phyloP scores from a whole-genome alignment of 2,113 vertebrate species.

The Daubentonia madagascariensis region DNA sequence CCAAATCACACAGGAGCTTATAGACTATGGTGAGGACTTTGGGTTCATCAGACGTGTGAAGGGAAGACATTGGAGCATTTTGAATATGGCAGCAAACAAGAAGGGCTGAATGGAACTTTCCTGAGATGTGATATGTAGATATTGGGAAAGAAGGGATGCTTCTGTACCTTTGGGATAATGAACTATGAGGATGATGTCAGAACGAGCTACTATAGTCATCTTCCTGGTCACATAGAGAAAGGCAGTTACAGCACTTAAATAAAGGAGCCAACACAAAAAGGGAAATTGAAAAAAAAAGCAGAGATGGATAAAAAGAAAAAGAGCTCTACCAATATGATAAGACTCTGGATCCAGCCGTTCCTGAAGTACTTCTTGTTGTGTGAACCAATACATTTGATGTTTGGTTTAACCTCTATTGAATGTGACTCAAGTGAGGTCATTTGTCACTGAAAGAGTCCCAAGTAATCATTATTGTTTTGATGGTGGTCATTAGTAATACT shows the following conservation, averaged over 20 bases:
- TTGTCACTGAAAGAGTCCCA: neutral
- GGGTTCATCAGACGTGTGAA: neutral
- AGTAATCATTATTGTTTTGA: neutral
- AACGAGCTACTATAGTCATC: neutral
- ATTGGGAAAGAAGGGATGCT: neutral
- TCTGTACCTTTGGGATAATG: neutral
- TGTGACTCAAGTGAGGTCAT: neutral
- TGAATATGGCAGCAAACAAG: neutral
- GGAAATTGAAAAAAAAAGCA: neutral
- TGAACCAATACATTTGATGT: neutral
- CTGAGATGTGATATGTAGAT: neutral
- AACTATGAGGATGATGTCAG: neutral
- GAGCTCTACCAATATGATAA: neutral
- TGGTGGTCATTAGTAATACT: neutral
- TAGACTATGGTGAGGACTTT: neutral
- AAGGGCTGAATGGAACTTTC: neutral
- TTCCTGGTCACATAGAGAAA: neutral
- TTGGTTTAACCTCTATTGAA: neutral
- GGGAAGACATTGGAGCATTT: neutral
- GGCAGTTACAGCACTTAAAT: neutral
- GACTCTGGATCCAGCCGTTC: neutral
- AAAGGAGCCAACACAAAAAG: neutral
- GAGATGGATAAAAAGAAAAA: neutral
- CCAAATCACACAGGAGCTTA: neutral
- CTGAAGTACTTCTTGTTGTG: neutral